phyloP scores from a whole-genome alignment of 2,113 vertebrate genomes.

The Pelmatolapia mariae region DNA sequence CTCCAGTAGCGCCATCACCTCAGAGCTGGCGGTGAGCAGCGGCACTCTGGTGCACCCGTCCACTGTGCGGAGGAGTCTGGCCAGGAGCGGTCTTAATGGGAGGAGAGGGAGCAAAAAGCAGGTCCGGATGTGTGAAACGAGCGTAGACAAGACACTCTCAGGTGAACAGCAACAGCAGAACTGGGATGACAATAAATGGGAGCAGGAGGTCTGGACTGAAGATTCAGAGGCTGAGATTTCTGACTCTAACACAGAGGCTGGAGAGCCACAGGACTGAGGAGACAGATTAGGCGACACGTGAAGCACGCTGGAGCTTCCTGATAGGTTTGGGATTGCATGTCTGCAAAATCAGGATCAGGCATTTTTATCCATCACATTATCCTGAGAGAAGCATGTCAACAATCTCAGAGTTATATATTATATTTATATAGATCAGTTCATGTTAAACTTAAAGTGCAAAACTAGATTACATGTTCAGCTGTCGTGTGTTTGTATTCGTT shows the following conservation, averaged over 20 bases:
- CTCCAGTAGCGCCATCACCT: slow-evolving; percentile 2
- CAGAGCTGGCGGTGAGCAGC: neutral
- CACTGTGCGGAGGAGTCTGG: neutral
- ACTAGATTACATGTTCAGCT: neutral
- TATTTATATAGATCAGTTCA: neutral
- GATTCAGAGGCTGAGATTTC: neutral
- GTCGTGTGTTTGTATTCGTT: neutral
- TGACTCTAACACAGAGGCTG: neutral
- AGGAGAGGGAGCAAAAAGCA: neutral
- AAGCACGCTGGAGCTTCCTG: neutral
- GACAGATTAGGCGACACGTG: neutral
- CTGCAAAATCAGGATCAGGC: neutral
- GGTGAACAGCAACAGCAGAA: neutral
- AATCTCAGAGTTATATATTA: neutral
- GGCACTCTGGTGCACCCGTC: neutral
- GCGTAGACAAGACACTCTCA: neutral
- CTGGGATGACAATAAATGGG: neutral
- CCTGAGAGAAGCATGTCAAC: neutral
- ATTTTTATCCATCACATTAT: neutral
- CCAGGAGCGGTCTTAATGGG: neutral
- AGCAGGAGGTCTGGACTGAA: neutral
- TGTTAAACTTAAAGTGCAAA: neutral
- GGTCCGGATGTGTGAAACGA: neutral
- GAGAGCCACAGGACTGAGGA: neutral
- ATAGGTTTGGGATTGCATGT: neutral